phyloP scores from a whole-genome alignment of 2,888 invertebrate genomes.

The Diabrotica balteata region DNA sequence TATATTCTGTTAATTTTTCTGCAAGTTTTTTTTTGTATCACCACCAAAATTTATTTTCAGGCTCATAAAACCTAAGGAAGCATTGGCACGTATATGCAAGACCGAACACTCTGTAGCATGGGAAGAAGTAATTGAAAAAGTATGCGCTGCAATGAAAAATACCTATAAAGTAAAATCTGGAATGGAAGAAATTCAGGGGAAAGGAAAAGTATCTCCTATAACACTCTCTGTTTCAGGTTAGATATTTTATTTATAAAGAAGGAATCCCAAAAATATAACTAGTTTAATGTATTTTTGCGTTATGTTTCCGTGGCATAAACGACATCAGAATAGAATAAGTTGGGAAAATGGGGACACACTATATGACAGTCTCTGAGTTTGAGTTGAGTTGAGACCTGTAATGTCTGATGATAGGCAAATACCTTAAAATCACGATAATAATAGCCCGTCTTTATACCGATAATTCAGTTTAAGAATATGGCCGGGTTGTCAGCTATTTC shows the following conservation, averaged over 20 bases:
- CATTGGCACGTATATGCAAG: conserved; percentile 54
- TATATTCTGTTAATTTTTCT: background rate
- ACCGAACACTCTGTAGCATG: conserved; percentile 66
- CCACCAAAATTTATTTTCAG: conserved; percentile 50
- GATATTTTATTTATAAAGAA: background rate
- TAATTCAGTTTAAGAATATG: too few relatives aligned
- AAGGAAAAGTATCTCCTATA: conserved; percentile 79
- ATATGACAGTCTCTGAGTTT: too few relatives aligned
- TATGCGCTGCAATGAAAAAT: conserved; percentile 74
- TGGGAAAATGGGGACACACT: too few relatives aligned
- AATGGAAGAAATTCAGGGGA: conserved; percentile 63
- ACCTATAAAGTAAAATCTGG: conserved; percentile 71
- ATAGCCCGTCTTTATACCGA: too few relatives aligned
- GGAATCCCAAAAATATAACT: too few relatives aligned
- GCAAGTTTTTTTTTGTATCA: background rate
- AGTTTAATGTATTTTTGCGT: background rate
- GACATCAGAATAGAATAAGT: too few relatives aligned
- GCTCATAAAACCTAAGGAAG: conserved; percentile 65
- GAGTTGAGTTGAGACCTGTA: too few relatives aligned
- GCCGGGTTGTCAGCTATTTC: too few relatives aligned
- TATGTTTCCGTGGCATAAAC: too few relatives aligned
- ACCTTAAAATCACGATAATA: too few relatives aligned
- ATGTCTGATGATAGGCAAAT: too few relatives aligned
- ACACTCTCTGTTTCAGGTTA: conserved; percentile 71
- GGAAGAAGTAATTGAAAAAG: conserved; percentile 73